phyloP scores from a whole-genome alignment of 2,113 vertebrate species.

The Eonycteris spelaea region DNA sequence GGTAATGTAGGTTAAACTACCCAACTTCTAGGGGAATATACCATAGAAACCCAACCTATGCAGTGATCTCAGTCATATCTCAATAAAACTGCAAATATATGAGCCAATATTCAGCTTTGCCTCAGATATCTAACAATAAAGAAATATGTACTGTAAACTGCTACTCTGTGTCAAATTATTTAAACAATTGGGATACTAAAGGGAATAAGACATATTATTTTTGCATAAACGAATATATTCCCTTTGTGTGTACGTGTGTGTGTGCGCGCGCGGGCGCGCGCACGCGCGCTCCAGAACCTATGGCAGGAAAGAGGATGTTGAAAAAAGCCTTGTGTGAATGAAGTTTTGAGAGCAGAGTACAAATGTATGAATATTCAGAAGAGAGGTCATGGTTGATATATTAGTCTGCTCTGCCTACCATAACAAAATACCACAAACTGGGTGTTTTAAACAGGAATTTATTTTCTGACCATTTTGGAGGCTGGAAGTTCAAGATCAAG shows the following conservation, averaged over 20 bases:
- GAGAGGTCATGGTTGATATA: background rate
- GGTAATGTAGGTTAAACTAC: background rate
- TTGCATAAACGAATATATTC: background rate
- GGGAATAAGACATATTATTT: background rate
- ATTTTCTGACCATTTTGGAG: background rate
- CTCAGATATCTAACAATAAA: background rate
- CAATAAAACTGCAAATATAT: background rate
- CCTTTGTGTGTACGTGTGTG: no score
- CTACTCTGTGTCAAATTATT: background rate
- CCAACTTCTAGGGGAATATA: background rate
- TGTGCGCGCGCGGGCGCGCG: no score
- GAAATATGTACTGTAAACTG: background rate
- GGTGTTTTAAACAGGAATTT: background rate
- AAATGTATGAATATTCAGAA: background rate
- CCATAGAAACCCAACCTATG: background rate
- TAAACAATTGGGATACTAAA: background rate
- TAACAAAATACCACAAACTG: background rate
- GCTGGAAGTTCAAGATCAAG: background rate
- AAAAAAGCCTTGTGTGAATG: background rate
- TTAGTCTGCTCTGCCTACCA: background rate
- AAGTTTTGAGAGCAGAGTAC: background rate
- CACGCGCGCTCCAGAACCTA: rapidly evolving
- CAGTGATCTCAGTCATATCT: background rate
- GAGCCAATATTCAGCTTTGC: background rate
- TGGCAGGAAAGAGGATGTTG: background rate